These are phyloP conservation scores for Julus scandinavius DNA, from an alignment of 2,888 invertebrate species.

Conservation along the genomic window DNA sequence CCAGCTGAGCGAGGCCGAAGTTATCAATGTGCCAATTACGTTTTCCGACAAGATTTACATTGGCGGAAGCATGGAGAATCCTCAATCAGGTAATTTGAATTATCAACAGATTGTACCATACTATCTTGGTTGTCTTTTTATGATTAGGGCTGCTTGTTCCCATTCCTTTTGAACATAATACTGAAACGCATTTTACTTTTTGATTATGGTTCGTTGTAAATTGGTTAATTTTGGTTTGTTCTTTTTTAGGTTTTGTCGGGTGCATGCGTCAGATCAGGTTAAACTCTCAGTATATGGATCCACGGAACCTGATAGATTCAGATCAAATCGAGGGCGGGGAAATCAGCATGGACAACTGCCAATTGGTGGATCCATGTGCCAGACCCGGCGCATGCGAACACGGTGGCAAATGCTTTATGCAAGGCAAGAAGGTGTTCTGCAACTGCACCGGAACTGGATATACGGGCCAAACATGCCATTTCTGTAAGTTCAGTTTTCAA, in stretches of 20 bases:
- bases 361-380: conserved; percentile 88
- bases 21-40: conserved; percentile 47
- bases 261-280: conserved; percentile 65
- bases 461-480: conserved; percentile 93
- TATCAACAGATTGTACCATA: too few relatives aligned
- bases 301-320: conserved; percentile 64
- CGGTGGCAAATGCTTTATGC: conserved; percentile 88
- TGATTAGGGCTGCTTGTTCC: too few relatives aligned
- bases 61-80: conserved; percentile 56
- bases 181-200: too few relatives aligned
- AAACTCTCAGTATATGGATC: conserved; percentile 63
- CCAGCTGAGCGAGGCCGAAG: conserved; percentile 57
- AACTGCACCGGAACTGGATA: conserved; percentile 92
- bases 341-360: conserved; percentile 89
- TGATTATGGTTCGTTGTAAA: too few relatives aligned
- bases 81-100: conserved; percentile 53
- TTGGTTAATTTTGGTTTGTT: not conserved
- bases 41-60: conserved; percentile 54
- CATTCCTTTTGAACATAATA: too few relatives aligned
- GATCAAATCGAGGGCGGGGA: conserved; percentile 74
- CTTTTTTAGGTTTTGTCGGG: conserved; percentile 66
- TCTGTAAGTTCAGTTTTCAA: conserved; percentile 70
- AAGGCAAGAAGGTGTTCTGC: conserved; percentile 87
- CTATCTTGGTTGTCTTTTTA: too few relatives aligned
- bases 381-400: conserved; percentile 93